phyloP scores from a whole-genome alignment of 2,113 vertebrate genomes.

The Muntiacus reevesi region DNA sequence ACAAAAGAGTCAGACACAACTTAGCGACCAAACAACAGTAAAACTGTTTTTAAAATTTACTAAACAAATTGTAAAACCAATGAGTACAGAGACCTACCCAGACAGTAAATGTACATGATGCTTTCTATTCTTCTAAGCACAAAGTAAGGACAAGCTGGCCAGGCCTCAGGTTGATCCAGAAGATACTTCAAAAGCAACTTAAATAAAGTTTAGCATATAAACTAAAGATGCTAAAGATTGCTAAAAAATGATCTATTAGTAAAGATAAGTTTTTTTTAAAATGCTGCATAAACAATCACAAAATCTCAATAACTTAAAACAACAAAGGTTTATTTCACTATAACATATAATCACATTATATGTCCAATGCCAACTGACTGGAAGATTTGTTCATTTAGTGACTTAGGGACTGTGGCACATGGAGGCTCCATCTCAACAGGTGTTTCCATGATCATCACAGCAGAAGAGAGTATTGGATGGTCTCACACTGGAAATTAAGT shows the following conservation, averaged over 20 bases:
- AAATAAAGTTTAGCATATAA: background rate
- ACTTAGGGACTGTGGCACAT: background rate
- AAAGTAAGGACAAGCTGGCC: background rate
- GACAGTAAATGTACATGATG: background rate
- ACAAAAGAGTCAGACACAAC: background rate
- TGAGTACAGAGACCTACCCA: background rate
- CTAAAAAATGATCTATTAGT: background rate
- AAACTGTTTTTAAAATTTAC: too few relatives aligned
- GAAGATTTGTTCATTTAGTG: background rate
- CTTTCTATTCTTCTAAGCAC: background rate
- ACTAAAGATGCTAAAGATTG: background rate
- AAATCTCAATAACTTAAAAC: background rate
- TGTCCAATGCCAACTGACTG: background rate
- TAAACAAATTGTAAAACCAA: background rate
- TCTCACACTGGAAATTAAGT: background rate
- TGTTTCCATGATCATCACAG: background rate
- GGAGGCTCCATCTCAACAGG: background rate
- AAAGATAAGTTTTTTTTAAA: background rate
- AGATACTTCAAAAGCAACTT: background rate
- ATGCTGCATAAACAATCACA: constrained; percentile 9
- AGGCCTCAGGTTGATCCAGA: background rate
- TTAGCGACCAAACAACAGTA: background rate
- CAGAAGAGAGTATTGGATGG: background rate
- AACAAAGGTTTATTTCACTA: background rate
- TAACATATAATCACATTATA: background rate